Percentiles rank a stretch among this genome's conserved stretches.
Conservation (phyloP, 2,113 vertebrate genomes). For the Sorex araneus region DNA sequence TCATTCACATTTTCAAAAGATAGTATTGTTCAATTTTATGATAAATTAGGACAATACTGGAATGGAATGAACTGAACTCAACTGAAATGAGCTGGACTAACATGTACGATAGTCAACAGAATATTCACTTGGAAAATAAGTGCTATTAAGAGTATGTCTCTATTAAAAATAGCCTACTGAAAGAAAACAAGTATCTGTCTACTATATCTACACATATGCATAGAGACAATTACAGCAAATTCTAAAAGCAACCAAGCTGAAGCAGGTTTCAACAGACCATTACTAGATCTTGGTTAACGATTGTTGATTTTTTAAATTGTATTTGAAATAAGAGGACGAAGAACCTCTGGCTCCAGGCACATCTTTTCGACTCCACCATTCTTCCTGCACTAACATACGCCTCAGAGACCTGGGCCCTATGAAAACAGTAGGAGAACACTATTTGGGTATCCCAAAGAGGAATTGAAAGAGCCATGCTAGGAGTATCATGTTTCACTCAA, state of each 20-base stretch:
- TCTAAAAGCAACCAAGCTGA: slow-evolving; percentile 56
- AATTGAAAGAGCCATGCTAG: too few species aligned
- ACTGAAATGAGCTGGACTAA: background rate
- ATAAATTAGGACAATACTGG: background rate
- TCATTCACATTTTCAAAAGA: background rate
- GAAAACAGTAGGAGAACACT: too few species aligned
- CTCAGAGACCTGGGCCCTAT: too few species aligned
- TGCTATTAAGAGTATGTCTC: slow-evolving; percentile 30
- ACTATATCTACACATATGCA: background rate
- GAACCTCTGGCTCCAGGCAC: too few species aligned
- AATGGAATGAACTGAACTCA: too few species aligned
- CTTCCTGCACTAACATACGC: too few species aligned
- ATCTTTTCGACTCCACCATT: too few species aligned
- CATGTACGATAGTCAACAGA: slow-evolving; percentile 7
- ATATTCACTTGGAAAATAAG: slow-evolving; percentile 42
- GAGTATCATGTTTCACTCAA: too few species aligned
- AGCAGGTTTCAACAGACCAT: slow-evolving; percentile 2
- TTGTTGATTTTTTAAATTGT: slow-evolving; percentile 19
- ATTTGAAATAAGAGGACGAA: too few species aligned
- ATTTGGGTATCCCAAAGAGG: too few species aligned
- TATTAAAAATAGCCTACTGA: slow-evolving; percentile 15
- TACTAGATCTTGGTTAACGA: slow-evolving; percentile 36
- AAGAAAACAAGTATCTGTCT: slow-evolving; percentile 12
- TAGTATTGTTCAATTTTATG: background rate
- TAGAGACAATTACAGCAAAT: slow-evolving; percentile 32